A percentile compares a stretch with the other conserved stretches of the same genome.
Evolutionary conservation across 2,113 vertebrate species (phyloP).

Genomic region (Sigmodon hispidus): DNA sequence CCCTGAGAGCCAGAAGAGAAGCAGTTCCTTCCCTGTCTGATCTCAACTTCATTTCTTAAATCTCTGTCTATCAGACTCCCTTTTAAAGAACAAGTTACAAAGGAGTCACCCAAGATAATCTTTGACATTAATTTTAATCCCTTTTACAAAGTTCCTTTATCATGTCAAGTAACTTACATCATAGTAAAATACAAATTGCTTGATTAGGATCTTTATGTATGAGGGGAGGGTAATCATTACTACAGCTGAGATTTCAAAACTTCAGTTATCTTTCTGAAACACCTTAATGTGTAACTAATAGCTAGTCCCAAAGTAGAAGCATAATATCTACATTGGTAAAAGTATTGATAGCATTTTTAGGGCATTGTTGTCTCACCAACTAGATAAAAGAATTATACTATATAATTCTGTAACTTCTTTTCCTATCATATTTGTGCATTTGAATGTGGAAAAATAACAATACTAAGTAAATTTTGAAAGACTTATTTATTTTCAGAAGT

Average conservation of each 20-base stretch:
- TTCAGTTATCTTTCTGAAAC: not conserved
- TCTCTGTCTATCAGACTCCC: not conserved
- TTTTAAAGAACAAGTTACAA: not conserved
- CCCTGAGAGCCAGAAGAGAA: not conserved
- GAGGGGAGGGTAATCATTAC: fast-evolving
- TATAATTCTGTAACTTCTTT: not conserved
- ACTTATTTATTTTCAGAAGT: constrained; percentile 8
- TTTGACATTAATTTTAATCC: not conserved
- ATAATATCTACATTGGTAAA: not conserved
- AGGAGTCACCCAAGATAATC: not conserved
- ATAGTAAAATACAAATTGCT: not conserved
- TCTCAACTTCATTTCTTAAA: not conserved
- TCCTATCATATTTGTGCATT: not conserved
- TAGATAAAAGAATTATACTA: not conserved
- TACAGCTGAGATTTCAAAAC: not conserved
- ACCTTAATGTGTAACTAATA: not conserved
- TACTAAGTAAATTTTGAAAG: not conserved
- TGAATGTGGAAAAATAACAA: not conserved
- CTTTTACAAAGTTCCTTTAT: not conserved
- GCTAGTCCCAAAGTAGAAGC: not conserved
- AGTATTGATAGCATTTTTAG: not conserved
- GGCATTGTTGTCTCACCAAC: not conserved
- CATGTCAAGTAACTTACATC: not conserved
- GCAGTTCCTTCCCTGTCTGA: not conserved
- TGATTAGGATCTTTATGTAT: not conserved